A percentile compares a stretch with the other conserved stretches of the same genome.
Conservation (phyloP, 2,888 invertebrate genomes). For the Stenoptilia bipunctidactyla region DNA sequence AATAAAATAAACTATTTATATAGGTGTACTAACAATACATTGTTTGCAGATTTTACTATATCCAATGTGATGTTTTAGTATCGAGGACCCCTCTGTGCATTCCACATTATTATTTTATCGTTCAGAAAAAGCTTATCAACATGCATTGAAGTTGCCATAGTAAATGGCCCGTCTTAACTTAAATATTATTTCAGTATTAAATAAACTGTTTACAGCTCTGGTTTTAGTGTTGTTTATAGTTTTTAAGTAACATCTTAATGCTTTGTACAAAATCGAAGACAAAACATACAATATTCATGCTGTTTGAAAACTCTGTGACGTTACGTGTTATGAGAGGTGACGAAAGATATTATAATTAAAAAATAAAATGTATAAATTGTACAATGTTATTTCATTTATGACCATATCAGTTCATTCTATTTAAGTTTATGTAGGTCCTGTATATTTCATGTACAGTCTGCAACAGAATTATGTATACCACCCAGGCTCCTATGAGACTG, state of each 20-base stretch:
- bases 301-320: constrained; percentile 44
- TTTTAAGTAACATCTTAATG: constrained; percentile 17
- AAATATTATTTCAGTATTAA: constrained; percentile 10
- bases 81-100: constrained; percentile 49
- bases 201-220: constrained; percentile 19
- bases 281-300: constrained; percentile 35
- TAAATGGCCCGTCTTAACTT: constrained; percentile 1
- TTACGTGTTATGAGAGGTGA: constrained; percentile 44
- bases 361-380: constrained; percentile 27
- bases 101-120: constrained; percentile 28
- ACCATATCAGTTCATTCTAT: too few relatives aligned
- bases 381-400: too few relatives aligned
- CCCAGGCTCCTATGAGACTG: too few relatives aligned
- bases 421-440: too few relatives aligned
- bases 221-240: constrained; percentile 33
- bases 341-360: constrained; percentile 51
- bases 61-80: background rate
- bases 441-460: too few relatives aligned
- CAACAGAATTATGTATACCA: too few relatives aligned
- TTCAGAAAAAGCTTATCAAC: too few relatives aligned
- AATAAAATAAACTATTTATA: constrained; percentile 5
- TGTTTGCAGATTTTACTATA: background rate
- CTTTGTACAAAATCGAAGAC: constrained; percentile 34
- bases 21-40: constrained; percentile 4
- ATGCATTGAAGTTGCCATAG: constrained; percentile 1